Conservation (phyloP, 2,113 vertebrate genomes). For the Poecile atricapillus region DNA sequence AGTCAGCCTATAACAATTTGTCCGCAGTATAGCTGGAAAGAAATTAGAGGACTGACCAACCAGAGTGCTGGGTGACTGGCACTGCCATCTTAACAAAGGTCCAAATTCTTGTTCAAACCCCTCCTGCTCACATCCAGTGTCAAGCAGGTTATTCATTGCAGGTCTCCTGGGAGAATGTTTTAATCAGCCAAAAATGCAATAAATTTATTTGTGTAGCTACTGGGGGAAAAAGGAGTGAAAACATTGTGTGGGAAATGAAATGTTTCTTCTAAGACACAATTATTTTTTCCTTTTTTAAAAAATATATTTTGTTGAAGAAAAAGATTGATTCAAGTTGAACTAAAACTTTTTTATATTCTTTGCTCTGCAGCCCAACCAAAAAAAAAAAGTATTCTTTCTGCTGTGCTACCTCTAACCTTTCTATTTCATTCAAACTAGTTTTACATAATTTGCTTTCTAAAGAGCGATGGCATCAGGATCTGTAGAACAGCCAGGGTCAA, state of each 20-base stretch:
- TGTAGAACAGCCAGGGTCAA: slow-evolving; percentile 43
- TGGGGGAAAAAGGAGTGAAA: neutral
- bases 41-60: neutral
- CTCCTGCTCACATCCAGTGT: neutral
- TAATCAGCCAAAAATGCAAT: neutral
- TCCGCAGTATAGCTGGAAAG: neutral
- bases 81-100: neutral
- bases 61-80: neutral
- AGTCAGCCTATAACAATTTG: neutral
- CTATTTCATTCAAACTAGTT: slow-evolving; percentile 14
- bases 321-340: neutral
- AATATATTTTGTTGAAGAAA: neutral
- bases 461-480: neutral
- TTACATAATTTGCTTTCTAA: slow-evolving; percentile 44
- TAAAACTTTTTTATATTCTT: neutral
- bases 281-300: neutral
- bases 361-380: neutral
- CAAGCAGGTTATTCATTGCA: neutral
- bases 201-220: neutral
- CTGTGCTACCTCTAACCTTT: slow-evolving; percentile 22
- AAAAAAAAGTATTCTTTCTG: slow-evolving; percentile 2
- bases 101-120: neutral
- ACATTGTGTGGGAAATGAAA: neutral
- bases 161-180: neutral
- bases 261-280: neutral